A percentile compares a stretch with the other conserved stretches of the same genome.
Evolutionary conservation across 1,140 invertebrate genomes (phyloP).

Genomic region (Choristoneura fumiferana): DNA sequence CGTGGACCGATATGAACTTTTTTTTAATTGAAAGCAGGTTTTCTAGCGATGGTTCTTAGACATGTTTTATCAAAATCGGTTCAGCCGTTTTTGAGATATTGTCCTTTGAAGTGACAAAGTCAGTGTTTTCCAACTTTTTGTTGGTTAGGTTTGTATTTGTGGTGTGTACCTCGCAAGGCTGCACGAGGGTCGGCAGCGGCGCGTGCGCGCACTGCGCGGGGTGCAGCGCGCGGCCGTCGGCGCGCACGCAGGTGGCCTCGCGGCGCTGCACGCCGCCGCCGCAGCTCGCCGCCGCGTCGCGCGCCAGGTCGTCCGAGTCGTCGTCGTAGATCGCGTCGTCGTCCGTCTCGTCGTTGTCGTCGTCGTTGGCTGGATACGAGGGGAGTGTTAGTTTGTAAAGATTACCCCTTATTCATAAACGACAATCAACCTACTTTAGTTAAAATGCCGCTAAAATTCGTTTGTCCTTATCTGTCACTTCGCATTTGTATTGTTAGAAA

Average conservation of each 20-base stretch:
- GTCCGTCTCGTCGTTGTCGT: constrained; percentile 45
- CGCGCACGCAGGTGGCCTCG: constrained; percentile 60
- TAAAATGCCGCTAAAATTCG: no score
- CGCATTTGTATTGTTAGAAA: no score
- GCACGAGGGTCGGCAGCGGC: constrained; percentile 60
- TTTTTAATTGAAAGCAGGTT: no score
- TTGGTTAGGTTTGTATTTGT: background rate
- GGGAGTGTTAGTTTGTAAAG: background rate
- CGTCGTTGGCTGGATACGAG: constrained; percentile 26
- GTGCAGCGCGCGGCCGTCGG: constrained; percentile 56
- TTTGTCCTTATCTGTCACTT: no score
- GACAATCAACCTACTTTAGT: no score
- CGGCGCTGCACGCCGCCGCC: constrained; percentile 70
- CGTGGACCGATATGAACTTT: no score
- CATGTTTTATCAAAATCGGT: no score
- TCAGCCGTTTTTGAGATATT: no score
- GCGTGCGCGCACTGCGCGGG: constrained; percentile 61
- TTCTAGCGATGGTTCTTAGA: no score
- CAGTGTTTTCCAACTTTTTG: no score
- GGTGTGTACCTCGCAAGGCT: constrained; percentile 66
- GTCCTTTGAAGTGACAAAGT: no score
- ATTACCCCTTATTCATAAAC: no score
- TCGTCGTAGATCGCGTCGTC: constrained; percentile 35
- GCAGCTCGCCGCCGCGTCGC: constrained; percentile 43
- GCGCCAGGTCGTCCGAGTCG: constrained; percentile 31